phyloP scores from a whole-genome alignment of 2,797 vertebrate species.

The Mus spretus region DNA sequence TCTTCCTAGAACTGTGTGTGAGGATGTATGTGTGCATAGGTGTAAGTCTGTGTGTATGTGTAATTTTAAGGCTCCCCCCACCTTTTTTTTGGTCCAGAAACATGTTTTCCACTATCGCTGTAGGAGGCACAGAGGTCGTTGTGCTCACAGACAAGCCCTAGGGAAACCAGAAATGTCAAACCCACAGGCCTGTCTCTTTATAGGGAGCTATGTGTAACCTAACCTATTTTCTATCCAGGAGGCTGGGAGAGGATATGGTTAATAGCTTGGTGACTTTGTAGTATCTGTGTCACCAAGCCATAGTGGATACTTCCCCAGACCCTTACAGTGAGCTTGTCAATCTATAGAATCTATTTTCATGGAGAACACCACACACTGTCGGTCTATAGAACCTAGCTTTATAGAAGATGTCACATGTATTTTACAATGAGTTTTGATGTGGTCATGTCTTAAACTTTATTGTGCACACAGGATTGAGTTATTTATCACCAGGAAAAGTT shows the following conservation, averaged over 20 bases:
- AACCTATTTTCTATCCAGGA: not conserved
- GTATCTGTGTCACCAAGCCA: not conserved
- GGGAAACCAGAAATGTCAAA: not conserved
- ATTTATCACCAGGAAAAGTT: not conserved
- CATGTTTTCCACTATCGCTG: not conserved
- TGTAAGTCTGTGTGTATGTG: not conserved
- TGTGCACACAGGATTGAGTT: not conserved
- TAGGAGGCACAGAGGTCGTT: not conserved
- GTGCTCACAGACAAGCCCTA: too few relatives aligned
- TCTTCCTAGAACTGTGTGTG: not conserved
- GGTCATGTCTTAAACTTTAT: not conserved
- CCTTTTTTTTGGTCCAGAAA: not conserved
- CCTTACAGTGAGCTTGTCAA: not conserved
- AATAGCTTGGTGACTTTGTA: not conserved
- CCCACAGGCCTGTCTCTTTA: not conserved
- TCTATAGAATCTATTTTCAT: not conserved
- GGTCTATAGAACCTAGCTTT: not conserved
- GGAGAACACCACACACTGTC: not conserved
- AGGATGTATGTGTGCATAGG: not conserved
- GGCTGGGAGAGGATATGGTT: too few relatives aligned
- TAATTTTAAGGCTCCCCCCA: slow-evolving; percentile 22
- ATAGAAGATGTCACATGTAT: not conserved
- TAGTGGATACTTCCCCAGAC: not conserved
- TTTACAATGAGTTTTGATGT: not conserved
- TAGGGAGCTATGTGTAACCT: not conserved